Evolutionary conservation across 2,888 invertebrate species (phyloP).

Genomic region (Rhogogaster chlorosoma): DNA sequence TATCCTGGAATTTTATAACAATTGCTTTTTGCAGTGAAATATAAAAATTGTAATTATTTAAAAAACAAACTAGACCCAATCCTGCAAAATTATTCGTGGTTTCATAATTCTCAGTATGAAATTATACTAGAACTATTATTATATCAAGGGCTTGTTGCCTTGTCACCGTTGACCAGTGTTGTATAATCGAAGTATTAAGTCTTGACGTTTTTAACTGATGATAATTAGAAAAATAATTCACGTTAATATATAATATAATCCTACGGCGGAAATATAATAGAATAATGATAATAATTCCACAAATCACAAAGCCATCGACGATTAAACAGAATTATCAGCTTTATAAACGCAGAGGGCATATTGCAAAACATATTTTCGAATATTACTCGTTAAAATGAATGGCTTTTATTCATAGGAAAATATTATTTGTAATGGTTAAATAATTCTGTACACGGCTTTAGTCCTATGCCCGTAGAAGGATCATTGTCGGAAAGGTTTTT

Average conservation of each 20-base stretch:
- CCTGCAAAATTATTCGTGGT: too few species aligned
- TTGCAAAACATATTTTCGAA: constrained; percentile 34
- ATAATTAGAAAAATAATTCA: not conserved
- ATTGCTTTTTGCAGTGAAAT: too few species aligned
- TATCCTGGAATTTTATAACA: too few species aligned
- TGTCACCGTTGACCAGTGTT: too few species aligned
- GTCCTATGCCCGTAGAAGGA: not conserved
- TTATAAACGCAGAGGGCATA: constrained; percentile 54
- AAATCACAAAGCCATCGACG: not conserved
- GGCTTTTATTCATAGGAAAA: constrained; percentile 55
- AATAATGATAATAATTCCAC: not conserved
- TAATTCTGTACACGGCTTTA: constrained; percentile 5
- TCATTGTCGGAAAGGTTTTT: not conserved
- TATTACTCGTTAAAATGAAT: constrained; percentile 39
- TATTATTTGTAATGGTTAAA: constrained; percentile 52
- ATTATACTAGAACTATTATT: too few species aligned
- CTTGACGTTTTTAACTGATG: not conserved
- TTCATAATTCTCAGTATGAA: too few species aligned
- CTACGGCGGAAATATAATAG: not conserved
- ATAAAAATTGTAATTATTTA: too few species aligned
- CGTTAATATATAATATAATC: not conserved
- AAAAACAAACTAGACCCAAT: too few species aligned
- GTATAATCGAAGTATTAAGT: not conserved
- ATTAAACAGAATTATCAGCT: constrained; percentile 59
- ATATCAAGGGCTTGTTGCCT: too few species aligned